These are phyloP conservation scores for Oedothorax gibbosus DNA, from an alignment of 1,140 invertebrate species.

Conservation along the genomic window DNA sequence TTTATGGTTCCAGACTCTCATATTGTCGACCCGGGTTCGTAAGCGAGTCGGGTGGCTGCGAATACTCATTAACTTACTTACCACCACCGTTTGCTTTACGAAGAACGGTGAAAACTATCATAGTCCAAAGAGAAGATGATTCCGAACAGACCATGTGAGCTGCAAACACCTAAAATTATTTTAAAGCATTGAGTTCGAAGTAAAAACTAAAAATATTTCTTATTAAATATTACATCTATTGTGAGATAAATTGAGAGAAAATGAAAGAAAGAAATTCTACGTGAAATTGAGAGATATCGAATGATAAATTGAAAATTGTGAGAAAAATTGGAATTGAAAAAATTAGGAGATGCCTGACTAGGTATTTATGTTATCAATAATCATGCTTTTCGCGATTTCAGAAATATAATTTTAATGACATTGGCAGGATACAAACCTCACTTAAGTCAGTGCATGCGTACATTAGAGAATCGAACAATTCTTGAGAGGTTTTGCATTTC, in stretches of 20 bases:
- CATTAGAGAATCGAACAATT: slow-evolving; percentile 4
- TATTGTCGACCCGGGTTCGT: no score
- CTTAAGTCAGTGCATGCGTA: slow-evolving; percentile 8
- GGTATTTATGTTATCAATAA: not conserved
- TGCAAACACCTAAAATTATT: slow-evolving; percentile 8
- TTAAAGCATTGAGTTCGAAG: no score
- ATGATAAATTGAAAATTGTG: not conserved
- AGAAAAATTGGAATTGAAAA: not conserved
- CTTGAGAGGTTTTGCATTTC: slow-evolving; percentile 9
- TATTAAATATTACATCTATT: no score
- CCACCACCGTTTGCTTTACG: slow-evolving; percentile 7
- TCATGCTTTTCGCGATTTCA: not conserved
- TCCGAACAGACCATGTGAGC: slow-evolving; percentile 11
- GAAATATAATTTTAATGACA: not conserved
- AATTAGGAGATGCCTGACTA: no score
- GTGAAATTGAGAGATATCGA: not conserved
- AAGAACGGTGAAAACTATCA: not conserved
- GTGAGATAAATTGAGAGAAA: no score
- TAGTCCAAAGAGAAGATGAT: not conserved
- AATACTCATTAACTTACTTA: not conserved
- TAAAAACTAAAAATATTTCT: no score
- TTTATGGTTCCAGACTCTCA: no score
- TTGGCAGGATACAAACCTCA: not conserved
- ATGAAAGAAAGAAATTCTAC: no score
- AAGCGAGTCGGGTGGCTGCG: no score